Base-by-base conservation (phyloP, 2,888 invertebrate species). In the Chrysolina haemoptera region DNA sequence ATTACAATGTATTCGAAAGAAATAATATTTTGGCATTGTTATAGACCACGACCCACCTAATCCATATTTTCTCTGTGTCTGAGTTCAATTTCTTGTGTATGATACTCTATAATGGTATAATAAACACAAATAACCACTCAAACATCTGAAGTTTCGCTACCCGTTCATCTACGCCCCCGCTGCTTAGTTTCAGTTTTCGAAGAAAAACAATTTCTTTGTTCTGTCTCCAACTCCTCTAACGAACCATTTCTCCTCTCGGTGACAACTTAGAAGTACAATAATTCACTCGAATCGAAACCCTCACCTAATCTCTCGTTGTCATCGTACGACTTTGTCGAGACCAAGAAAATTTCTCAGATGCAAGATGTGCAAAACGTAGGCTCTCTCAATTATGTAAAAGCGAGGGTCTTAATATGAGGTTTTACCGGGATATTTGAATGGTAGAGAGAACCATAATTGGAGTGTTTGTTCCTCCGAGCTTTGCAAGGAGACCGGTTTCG, bases 341-440 rank as follows among this genome's bases (percentile, higher is more conserved):
- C 40, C 50, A 68, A 62, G 59, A 68, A 63, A 63, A 63, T 41
- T 72, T 68, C 35, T 50, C 48, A 27, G 46, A 64, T 46, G 55
- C 50, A 63, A 72, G 77, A 76, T 71, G 73, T 77, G 65, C 68
- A 69, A 53, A 75, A 75, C 63, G 73, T 70, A 73, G 74, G 71
- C 65, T 70, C 77, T 59, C 59, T 79, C 79, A 79, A 79, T 80
- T 79, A 80, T 78, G 79, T 75, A 80, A 79, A 74, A 74, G 68
- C 70, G 50, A 79, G 68, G 76, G 75, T 74, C 76, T 80, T 77
- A 79, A 79, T 78, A 78, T 76, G 77, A 75, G 79, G 79, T 76
- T 79, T 73, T 68, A 76, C 71, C 69, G 71, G 70, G 74, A 77
- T 80, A 80, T 80, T 79, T 80, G 78, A 80, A 79, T 78, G 76